These are phyloP conservation scores for Petrolisthes cinctipes DNA, from an alignment of 2,888 invertebrate species.

Conservation along the genomic window DNA sequence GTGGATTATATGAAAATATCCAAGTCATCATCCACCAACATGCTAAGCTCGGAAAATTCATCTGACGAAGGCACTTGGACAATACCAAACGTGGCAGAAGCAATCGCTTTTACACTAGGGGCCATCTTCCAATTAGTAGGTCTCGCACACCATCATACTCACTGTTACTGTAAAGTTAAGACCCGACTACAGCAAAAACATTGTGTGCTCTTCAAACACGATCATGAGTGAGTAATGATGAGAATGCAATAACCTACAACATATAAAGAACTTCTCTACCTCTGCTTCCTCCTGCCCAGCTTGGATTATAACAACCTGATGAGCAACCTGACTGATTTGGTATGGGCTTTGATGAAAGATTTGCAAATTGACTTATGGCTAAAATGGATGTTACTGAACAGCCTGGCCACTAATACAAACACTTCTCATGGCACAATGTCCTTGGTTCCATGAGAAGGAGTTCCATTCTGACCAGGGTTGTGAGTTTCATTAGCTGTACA, in stretches of 20 bases:
- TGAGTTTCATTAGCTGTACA: slow-evolving; percentile 10
- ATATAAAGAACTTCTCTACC: slow-evolving; percentile 20
- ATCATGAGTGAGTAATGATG: slow-evolving; percentile 12
- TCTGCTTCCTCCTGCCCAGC: slow-evolving; percentile 54
- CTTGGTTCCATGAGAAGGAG: not conserved
- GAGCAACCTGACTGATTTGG: slow-evolving; percentile 63
- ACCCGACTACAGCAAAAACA: slow-evolving; percentile 25
- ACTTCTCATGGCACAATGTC: not conserved
- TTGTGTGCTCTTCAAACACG: slow-evolving; percentile 10
- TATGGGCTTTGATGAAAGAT: slow-evolving; percentile 62
- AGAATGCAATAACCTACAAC: not conserved
- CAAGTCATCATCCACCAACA: slow-evolving; percentile 52
- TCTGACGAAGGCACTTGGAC: slow-evolving; percentile 62
- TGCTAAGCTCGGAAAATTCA: slow-evolving; percentile 60
- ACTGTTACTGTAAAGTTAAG: slow-evolving; percentile 11
- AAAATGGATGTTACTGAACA: slow-evolving; percentile 29
- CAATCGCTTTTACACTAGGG: slow-evolving; percentile 37
- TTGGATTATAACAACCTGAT: slow-evolving; percentile 62
- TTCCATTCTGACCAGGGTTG: not conserved
- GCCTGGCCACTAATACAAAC: not conserved
- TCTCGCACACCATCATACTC: slow-evolving; percentile 27
- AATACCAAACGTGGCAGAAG: slow-evolving; percentile 52
- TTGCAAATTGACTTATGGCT: slow-evolving; percentile 54
- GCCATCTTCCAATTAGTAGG: slow-evolving; percentile 16
- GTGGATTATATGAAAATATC: slow-evolving; percentile 55